Conservation (phyloP, 2,113 vertebrate species). For the Tenebrosternarchus preto region DNA sequence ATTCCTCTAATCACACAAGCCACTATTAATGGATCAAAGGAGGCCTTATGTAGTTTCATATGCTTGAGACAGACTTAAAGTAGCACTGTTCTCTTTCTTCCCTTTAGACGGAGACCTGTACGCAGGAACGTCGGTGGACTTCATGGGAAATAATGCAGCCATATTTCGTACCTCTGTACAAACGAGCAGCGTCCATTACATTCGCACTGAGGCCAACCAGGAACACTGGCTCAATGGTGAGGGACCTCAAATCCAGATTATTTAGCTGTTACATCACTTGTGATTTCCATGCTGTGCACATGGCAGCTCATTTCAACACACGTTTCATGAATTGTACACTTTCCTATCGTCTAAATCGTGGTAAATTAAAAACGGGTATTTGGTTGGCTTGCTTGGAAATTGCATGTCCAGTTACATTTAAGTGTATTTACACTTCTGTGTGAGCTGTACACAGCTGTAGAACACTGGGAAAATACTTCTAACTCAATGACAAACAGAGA, state of each 20-base stretch:
- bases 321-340: background rate
- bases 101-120: constrained; percentile 78
- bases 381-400: no score
- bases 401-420: background rate
- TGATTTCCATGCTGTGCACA: background rate
- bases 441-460: background rate
- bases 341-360: no score
- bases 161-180: constrained; percentile 79
- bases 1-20: constrained; percentile 17
- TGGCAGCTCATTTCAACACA: background rate
- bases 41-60: constrained; percentile 5
- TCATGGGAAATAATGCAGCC: constrained; percentile 82
- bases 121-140: constrained; percentile 82
- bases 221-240: constrained; percentile 84
- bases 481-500: background rate
- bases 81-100: background rate
- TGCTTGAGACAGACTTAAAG: background rate
- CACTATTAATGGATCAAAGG: constrained; percentile 14
- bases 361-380: no score
- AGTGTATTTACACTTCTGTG: background rate
- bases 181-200: constrained; percentile 73
- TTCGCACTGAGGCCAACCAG: constrained; percentile 83
- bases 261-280: background rate
- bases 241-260: background rate
- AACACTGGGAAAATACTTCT: background rate